These are phyloP conservation scores for Tarsius wallacei DNA, from an alignment of 2,797 vertebrate genomes.

Conservation along the genomic window DNA sequence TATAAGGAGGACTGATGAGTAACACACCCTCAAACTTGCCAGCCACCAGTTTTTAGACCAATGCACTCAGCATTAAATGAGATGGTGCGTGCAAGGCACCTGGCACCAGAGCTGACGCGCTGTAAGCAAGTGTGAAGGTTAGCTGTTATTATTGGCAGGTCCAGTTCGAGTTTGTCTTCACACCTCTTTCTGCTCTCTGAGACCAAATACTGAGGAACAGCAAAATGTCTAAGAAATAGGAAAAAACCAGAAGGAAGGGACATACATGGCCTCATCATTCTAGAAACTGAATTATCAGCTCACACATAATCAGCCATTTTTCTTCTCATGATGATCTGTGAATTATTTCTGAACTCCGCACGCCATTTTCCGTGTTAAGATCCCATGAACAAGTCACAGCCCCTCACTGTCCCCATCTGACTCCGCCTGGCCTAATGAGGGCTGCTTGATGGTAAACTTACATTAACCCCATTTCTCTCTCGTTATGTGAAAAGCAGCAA, in stretches of 20 bases:
- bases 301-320: neutral
- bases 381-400: neutral
- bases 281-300: neutral
- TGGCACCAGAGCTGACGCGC: neutral
- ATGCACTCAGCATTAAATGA: neutral
- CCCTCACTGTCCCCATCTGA: neutral
- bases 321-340: neutral
- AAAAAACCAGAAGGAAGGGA: neutral
- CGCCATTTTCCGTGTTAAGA: neutral
- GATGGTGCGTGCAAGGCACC: neutral
- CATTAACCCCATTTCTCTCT: neutral
- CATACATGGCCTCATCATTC: neutral
- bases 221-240: slow-evolving; percentile 10
- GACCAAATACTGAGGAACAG: neutral
- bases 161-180: slow-evolving; percentile 40
- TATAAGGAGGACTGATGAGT: neutral
- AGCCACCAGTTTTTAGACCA: neutral
- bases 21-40: neutral
- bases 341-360: neutral
- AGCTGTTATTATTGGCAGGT: neutral
- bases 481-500: neutral
- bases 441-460: neutral
- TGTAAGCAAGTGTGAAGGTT: neutral
- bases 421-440: neutral
- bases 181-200: slow-evolving; percentile 4